phyloP scores from a whole-genome alignment of 2,888 invertebrate species.

The Amphipyra tragopoginis region DNA sequence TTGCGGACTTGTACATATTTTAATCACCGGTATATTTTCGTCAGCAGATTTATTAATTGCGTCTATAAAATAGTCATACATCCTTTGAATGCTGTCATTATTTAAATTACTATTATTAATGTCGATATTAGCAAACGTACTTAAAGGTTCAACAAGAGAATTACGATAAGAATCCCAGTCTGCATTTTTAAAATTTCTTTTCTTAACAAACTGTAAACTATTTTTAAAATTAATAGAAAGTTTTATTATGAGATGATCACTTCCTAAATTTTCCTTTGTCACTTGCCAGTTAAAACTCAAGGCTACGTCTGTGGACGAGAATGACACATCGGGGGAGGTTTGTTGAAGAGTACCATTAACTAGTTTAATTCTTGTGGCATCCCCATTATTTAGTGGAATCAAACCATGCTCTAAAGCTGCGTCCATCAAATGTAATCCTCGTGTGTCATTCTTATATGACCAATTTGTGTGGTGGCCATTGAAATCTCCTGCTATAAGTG shows the following conservation, averaged over 20 bases:
- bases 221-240: not conserved
- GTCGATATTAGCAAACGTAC: not conserved
- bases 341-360: conserved; percentile 27
- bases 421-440: conserved; percentile 1
- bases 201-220: not conserved
- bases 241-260: not conserved
- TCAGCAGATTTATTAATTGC: not conserved
- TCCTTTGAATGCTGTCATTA: not conserved
- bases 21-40: not conserved
- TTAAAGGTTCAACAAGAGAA: not conserved
- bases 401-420: conserved; percentile 25
- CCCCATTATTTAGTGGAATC: conserved; percentile 32
- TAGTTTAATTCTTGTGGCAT: conserved; percentile 35
- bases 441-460: conserved; percentile 1
- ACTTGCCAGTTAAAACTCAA: conserved; percentile 6
- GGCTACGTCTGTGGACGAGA: conserved; percentile 11
- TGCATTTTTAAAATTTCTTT: conserved; percentile 2
- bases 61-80: not conserved
- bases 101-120: not conserved
- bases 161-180: not conserved
- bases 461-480: too few relatives aligned
- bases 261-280: too few relatives aligned
- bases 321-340: conserved; percentile 29
- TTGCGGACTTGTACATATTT: conserved; percentile 28
- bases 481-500: too few relatives aligned